Evolutionary conservation across 2,797 vertebrate species (phyloP).

Genomic region (Chromis chromis): DNA sequence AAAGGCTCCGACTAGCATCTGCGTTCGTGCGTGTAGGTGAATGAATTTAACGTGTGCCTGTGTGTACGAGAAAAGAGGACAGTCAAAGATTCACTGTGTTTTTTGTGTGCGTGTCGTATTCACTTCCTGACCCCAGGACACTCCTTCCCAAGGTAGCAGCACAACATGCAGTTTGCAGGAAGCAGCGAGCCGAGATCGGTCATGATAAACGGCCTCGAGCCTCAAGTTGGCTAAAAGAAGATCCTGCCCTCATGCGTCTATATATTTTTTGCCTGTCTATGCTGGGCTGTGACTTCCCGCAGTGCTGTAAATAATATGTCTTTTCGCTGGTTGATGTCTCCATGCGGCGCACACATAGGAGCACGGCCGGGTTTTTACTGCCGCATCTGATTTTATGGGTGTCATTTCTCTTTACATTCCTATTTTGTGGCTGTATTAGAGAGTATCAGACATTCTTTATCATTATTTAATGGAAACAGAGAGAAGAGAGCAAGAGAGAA

Average conservation of each 20-base stretch:
- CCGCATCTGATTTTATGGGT: slow-evolving; percentile 52
- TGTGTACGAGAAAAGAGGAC: slow-evolving; percentile 23
- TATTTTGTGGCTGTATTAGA: slow-evolving; percentile 3
- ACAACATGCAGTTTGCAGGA: slow-evolving; percentile 69
- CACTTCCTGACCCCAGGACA: slow-evolving; percentile 66
- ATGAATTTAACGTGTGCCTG: slow-evolving; percentile 32
- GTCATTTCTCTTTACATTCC: slow-evolving; percentile 28
- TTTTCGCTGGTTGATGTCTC: slow-evolving; percentile 56
- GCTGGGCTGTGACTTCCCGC: slow-evolving; percentile 55
- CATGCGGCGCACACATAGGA: slow-evolving; percentile 25
- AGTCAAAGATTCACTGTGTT: slow-evolving; percentile 42
- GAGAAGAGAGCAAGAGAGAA: not conserved
- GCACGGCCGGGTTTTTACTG: slow-evolving; percentile 43
- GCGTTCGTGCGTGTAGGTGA: slow-evolving; percentile 12
- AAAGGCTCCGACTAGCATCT: slow-evolving; percentile 27
- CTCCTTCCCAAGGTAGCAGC: slow-evolving; percentile 68
- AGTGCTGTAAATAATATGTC: slow-evolving; percentile 72
- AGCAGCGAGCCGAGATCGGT: slow-evolving; percentile 51
- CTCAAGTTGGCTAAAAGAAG: slow-evolving; percentile 59
- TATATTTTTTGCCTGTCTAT: slow-evolving; percentile 59
- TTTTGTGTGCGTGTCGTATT: slow-evolving; percentile 42
- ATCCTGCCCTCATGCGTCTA: slow-evolving; percentile 55
- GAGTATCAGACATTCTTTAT: not conserved
- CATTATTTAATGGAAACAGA: slow-evolving; percentile 7
- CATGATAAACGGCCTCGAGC: slow-evolving; percentile 69